Conservation (phyloP, 2,888 invertebrate species). For the Drosophila phalerata region DNA sequence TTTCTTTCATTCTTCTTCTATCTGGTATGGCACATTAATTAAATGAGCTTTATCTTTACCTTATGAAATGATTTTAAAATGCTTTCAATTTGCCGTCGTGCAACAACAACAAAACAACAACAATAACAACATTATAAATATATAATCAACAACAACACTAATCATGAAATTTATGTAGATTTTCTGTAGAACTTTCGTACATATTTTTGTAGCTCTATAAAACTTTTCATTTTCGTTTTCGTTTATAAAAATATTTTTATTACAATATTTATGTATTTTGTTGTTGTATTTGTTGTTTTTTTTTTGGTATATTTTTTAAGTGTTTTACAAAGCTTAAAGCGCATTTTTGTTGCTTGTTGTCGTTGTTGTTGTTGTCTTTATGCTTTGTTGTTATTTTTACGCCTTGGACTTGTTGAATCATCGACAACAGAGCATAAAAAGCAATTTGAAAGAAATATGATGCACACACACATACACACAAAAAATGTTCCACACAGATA, state of each 20-base stretch:
- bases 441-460: slow-evolving; percentile 63
- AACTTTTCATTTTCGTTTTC: slow-evolving; percentile 49
- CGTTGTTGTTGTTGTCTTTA: slow-evolving; percentile 24
- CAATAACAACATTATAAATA: slow-evolving; percentile 23
- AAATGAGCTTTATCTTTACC: slow-evolving; percentile 30
- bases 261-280: slow-evolving; percentile 56
- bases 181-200: slow-evolving; percentile 33
- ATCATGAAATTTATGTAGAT: slow-evolving; percentile 32
- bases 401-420: slow-evolving; percentile 72
- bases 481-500: slow-evolving; percentile 22
- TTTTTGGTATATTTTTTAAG: slow-evolving; percentile 37
- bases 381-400: slow-evolving; percentile 63
- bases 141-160: slow-evolving; percentile 9
- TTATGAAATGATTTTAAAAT: slow-evolving; percentile 59
- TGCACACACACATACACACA: slow-evolving; percentile 39
- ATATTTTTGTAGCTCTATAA: slow-evolving; percentile 30
- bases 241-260: slow-evolving; percentile 69
- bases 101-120: slow-evolving; percentile 9
- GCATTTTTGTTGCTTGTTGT: slow-evolving; percentile 20
- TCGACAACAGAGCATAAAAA: slow-evolving; percentile 66
- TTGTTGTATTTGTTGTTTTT: slow-evolving; percentile 15
- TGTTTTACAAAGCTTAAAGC: slow-evolving; percentile 61
- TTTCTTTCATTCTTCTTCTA: slow-evolving; percentile 3
- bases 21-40: slow-evolving; percentile 50
- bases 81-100: slow-evolving; percentile 46